Evolutionary conservation across 1,140 invertebrate genomes (phyloP).

Genomic region (Stegodyphus mimosarum): DNA sequence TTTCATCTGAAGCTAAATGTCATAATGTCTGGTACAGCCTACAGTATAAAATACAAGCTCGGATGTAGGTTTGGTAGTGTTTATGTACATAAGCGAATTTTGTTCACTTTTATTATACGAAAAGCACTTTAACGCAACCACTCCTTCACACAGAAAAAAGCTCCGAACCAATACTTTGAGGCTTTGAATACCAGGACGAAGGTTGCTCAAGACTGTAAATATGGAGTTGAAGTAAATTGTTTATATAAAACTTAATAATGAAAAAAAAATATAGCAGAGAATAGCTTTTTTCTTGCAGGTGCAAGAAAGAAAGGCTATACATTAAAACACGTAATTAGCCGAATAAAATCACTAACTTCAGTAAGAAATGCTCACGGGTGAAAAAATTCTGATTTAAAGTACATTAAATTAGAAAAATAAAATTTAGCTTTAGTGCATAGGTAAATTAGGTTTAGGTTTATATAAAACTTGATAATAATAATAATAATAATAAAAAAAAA

Average conservation of each 20-base stretch:
- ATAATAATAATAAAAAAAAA: too few relatives aligned
- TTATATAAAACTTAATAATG: not conserved
- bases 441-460: too few relatives aligned
- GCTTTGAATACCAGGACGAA: not conserved
- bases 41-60: conserved; percentile 60
- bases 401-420: too few relatives aligned
- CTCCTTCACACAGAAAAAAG: not conserved
- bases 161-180: not conserved
- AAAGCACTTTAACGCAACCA: conserved; percentile 45
- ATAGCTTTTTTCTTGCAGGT: not conserved
- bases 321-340: not conserved
- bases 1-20: conserved; percentile 18
- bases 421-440: too few relatives aligned
- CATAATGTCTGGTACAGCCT: conserved; percentile 14
- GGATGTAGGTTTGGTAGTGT: conserved; percentile 46
- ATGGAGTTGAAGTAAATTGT: not conserved
- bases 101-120: conserved; percentile 51
- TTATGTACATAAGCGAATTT: conserved; percentile 58
- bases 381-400: too few relatives aligned
- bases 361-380: too few relatives aligned
- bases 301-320: not conserved
- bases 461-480: too few relatives aligned
- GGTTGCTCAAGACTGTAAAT: not conserved
- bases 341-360: too few relatives aligned
- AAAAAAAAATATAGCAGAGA: not conserved